These are phyloP conservation scores for Atrichornis clamosus DNA, from an alignment of 2,113 vertebrate genomes.

Conservation along the genomic window DNA sequence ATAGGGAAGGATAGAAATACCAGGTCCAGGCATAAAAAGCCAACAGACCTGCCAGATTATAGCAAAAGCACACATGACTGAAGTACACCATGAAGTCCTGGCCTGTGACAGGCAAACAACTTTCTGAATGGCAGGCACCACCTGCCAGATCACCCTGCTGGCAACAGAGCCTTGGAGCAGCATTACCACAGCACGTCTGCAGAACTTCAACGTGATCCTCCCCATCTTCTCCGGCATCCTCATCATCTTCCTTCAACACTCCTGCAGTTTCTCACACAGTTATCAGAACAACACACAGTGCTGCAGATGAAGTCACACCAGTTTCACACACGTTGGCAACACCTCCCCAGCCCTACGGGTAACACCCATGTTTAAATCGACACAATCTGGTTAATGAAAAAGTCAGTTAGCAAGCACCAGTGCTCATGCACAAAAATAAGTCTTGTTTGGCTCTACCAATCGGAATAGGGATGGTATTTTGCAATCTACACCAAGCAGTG, in stretches of 20 bases:
- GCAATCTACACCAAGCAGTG: neutral
- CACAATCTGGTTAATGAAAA: neutral
- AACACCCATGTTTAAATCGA: neutral
- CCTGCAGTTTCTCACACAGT: neutral
- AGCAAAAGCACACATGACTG: neutral
- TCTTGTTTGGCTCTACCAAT: neutral
- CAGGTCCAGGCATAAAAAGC: neutral
- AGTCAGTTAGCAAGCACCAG: neutral
- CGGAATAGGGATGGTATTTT: neutral
- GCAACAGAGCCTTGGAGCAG: neutral
- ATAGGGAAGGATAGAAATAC: neutral
- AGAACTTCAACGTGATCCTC: neutral
- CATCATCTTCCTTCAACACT: neutral
- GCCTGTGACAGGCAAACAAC: neutral
- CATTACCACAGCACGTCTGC: neutral
- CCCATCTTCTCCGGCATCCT: neutral
- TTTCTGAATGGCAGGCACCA: neutral
- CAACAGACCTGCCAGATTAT: neutral
- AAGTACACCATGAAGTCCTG: neutral
- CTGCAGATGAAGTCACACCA: neutral
- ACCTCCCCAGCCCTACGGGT: neutral
- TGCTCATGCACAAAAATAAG: neutral
- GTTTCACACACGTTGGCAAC: neutral
- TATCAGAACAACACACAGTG: neutral
- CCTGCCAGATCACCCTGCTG: neutral